phyloP scores from a whole-genome alignment of 2,113 vertebrate species.

The Rhinoderma darwinii region DNA sequence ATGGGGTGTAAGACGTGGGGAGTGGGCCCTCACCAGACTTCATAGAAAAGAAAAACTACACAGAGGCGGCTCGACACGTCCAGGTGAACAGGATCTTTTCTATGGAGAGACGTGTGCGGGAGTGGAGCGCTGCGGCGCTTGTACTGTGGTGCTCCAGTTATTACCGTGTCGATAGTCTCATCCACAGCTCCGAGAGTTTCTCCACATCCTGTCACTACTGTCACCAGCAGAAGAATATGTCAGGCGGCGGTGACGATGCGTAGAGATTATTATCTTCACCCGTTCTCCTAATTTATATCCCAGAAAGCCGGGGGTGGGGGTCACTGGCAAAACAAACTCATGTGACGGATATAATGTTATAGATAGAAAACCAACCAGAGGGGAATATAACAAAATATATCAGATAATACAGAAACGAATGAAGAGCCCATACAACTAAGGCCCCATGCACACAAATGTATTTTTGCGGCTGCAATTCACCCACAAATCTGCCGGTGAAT shows the following conservation, averaged over 20 bases:
- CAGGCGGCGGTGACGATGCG: conserved; percentile 13
- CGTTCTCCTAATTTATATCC: neutral
- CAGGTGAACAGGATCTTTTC: neutral
- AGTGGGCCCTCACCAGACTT: too few species aligned
- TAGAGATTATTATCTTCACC: neutral
- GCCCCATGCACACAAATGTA: too few species aligned
- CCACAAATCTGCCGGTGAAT: too few species aligned
- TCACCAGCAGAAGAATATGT: neutral
- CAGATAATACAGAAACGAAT: too few species aligned
- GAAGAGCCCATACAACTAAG: too few species aligned
- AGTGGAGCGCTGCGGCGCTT: neutral
- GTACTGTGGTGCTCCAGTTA: neutral
- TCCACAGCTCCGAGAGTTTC: neutral
- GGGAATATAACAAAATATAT: too few species aligned
- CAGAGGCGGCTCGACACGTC: neutral
- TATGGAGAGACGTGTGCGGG: neutral
- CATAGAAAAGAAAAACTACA: neutral
- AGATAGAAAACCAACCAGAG: too few species aligned
- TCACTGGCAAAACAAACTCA: neutral
- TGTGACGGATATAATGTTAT: neutral
- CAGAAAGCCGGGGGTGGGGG: neutral
- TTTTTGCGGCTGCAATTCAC: too few species aligned
- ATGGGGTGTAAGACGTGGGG: too few species aligned
- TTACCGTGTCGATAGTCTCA: neutral
- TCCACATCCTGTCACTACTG: conserved; percentile 3